Conservation (phyloP, 2,888 invertebrate species). For the Diplolepis rosae region DNA sequence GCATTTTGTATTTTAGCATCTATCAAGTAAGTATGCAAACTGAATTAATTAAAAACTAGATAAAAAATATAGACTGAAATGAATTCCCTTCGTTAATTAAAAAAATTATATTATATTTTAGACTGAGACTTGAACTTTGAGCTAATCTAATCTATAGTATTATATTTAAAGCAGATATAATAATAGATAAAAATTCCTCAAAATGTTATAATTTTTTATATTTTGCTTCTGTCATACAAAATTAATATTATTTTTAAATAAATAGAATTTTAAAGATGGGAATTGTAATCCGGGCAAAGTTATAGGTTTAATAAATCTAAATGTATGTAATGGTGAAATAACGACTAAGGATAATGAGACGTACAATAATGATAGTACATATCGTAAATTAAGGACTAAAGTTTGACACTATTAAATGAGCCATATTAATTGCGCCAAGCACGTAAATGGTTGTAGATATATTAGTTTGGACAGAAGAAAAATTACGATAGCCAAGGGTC, state of each 20-base stretch:
- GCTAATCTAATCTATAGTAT: too few relatives aligned
- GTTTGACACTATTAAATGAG: slow-evolving; percentile 9
- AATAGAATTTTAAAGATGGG: too few relatives aligned
- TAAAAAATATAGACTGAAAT: background rate
- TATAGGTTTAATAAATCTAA: background rate
- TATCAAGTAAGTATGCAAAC: slow-evolving; percentile 75
- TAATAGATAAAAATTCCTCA: background rate
- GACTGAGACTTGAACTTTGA: too few relatives aligned
- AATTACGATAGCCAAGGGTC: background rate
- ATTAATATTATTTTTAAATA: background rate
- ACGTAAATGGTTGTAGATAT: background rate
- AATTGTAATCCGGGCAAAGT: background rate
- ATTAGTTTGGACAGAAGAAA: background rate
- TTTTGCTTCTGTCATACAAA: background rate
- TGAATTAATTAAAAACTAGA: background rate
- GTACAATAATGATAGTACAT: too few relatives aligned
- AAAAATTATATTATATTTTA: background rate
- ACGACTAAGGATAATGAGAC: background rate
- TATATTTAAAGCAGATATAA: background rate
- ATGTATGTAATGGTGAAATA: background rate
- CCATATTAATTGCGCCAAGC: background rate
- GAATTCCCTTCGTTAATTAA: background rate
- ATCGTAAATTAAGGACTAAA: background rate
- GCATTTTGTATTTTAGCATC: slow-evolving; percentile 77
- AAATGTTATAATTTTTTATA: background rate